phyloP scores from a whole-genome alignment of 1,140 invertebrate genomes.

The Drosophila seguyi region DNA sequence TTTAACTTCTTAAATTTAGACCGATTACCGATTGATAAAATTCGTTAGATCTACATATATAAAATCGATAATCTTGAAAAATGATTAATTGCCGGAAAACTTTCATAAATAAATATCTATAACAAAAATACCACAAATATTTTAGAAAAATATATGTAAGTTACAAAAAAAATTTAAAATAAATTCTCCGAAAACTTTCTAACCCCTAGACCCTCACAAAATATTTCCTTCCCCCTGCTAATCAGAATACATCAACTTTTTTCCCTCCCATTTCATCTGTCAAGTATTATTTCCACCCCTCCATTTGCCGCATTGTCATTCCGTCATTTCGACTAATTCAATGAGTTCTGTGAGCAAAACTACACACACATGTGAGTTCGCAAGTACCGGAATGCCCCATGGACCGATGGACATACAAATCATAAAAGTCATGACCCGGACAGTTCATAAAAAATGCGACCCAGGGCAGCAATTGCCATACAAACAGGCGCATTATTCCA shows the following conservation, averaged over 20 bases:
- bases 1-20: too few relatives aligned
- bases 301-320: constrained; percentile 60
- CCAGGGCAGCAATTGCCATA: constrained; percentile 76
- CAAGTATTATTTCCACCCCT: not conserved
- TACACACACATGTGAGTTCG: constrained; percentile 65
- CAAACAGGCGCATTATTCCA: constrained; percentile 72
- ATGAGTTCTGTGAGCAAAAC: constrained; percentile 66
- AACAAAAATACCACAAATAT: not conserved
- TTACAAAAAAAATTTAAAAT: rapidly evolving
- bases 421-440: constrained; percentile 76
- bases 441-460: constrained; percentile 79
- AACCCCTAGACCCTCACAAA: too few relatives aligned
- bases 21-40: too few relatives aligned
- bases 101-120: not conserved
- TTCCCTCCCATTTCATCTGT: constrained; percentile 14
- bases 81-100: not conserved
- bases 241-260: not conserved
- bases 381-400: constrained; percentile 16
- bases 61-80: not conserved
- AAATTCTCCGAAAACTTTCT: not conserved
- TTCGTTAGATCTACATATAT: too few relatives aligned
- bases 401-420: constrained; percentile 61
- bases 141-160: not conserved
- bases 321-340: constrained; percentile 70
- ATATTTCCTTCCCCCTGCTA: not conserved